These are phyloP conservation scores for Muscicapa comitata DNA, from an alignment of 2,797 vertebrate genomes.

Conservation along the genomic window DNA sequence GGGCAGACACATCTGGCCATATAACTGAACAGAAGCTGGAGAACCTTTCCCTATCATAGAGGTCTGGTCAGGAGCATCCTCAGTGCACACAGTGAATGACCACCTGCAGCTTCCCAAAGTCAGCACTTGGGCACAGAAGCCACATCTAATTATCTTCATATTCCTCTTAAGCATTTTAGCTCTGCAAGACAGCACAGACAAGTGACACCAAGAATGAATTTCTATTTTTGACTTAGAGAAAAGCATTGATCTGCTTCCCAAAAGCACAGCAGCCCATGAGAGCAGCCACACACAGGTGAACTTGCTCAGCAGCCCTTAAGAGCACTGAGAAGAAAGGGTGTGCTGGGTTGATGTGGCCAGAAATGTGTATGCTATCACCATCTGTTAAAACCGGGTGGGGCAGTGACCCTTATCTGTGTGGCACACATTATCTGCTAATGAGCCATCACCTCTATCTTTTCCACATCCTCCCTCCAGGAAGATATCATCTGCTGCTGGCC, in stretches of 20 bases:
- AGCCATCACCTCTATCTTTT: no score
- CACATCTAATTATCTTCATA: neutral
- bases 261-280: neutral
- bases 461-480: no score
- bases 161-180: neutral
- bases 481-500: no score
- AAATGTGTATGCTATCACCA: no score
- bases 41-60: neutral
- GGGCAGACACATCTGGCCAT: neutral
- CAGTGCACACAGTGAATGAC: neutral
- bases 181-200: neutral
- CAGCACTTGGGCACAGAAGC: neutral
- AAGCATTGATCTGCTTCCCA: neutral
- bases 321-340: neutral
- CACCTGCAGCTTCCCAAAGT: neutral
- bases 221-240: neutral
- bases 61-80: neutral
- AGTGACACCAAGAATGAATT: neutral
- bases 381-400: no score
- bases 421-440: no score
- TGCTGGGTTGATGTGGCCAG: no score
- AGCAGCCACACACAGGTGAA: neutral
- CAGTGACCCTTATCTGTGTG: no score
- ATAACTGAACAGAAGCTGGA: neutral
- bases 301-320: fast-evolving